Percentiles rank a stretch among this genome's conserved stretches.
These are phyloP conservation scores for Accipiter cooperii DNA, from an alignment of 2,113 vertebrate species.

Conservation along the genomic window DNA sequence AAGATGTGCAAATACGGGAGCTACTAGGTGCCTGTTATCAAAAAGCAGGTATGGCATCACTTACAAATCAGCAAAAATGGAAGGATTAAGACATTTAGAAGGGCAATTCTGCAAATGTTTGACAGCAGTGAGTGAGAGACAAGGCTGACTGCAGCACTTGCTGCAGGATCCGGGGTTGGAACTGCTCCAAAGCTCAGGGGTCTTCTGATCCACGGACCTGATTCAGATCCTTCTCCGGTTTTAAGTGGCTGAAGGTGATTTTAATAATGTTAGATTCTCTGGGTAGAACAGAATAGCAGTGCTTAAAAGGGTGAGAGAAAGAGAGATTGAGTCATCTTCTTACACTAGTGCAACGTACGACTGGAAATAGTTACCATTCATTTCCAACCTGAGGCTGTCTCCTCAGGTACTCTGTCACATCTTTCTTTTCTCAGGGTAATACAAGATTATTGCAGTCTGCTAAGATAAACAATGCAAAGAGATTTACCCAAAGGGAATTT, in stretches of 20 bases:
- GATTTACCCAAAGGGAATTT: background rate
- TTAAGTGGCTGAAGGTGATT: background rate
- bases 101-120: constrained; percentile 43
- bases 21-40: constrained; percentile 22
- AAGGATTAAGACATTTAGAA: constrained; percentile 15
- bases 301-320: background rate
- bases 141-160: background rate
- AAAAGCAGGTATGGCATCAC: constrained; percentile 49
- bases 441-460: background rate
- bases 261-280: background rate
- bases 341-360: background rate
- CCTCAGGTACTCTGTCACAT: background rate
- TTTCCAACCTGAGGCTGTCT: background rate
- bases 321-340: background rate
- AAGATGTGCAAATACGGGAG: constrained; percentile 39
- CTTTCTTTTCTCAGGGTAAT: background rate
- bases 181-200: background rate
- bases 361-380: background rate
- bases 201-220: background rate
- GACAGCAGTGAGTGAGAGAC: background rate
- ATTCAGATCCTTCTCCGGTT: background rate
- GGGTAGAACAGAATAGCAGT: background rate
- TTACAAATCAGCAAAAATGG: constrained; percentile 57
- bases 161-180: background rate
- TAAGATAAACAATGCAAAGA: background rate